Evolutionary conservation across 2,113 vertebrate species (phyloP), one percentile per base, ranked within the genome.

Genomic region (Cephalopholis sonnerati): DNA sequence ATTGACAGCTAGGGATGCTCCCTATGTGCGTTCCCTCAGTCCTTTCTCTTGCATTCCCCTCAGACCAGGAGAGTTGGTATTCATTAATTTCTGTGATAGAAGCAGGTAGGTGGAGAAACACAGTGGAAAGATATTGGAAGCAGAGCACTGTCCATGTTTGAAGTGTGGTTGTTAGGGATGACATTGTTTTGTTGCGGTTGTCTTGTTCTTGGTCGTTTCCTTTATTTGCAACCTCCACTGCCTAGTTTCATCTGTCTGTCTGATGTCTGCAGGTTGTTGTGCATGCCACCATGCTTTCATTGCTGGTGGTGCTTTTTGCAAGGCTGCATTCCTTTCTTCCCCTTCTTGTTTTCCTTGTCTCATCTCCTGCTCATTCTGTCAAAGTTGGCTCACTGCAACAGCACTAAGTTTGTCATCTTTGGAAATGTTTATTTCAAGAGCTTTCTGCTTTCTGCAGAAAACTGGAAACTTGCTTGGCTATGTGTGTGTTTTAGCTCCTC

Each of bases 221-320:
- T 66, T 59, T 63, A 39, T 57, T 25, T 54, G 74, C 54, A 20
- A 62, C 39, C 46, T 76, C 48, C 44, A 16, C 27, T 0, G 20
- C 57, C 82, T 22, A 62, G 48, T 68, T 84, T 75, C 66, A 53
- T 76, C 63, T 44, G 36, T 61, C 57, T 44, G 77, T 87, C 48
- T 89, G 77, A 81, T 75, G 32, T 55, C 70, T 79, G 58, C 58
- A 74, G 55, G 36, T 79, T 82, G 71, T 65, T 80, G 22, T 58
- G 67, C 87, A 62, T 55, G 65, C 24, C 69, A 74, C 27, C 61
- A 72, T 18, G 22, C 62, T 81, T 71, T 81, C 41, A 58, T 64
- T 68, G 64, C 61, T 55, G 64, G 39, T 50, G 61, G 54, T 58
- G 50, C 22, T 24, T 65, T 73, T 74, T 70, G 55, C 29, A 65